Percentiles rank a stretch among this genome's conserved stretches.
Evolutionary conservation across 1,140 invertebrate species (phyloP).

Genomic region (Plutomurus gul): DNA sequence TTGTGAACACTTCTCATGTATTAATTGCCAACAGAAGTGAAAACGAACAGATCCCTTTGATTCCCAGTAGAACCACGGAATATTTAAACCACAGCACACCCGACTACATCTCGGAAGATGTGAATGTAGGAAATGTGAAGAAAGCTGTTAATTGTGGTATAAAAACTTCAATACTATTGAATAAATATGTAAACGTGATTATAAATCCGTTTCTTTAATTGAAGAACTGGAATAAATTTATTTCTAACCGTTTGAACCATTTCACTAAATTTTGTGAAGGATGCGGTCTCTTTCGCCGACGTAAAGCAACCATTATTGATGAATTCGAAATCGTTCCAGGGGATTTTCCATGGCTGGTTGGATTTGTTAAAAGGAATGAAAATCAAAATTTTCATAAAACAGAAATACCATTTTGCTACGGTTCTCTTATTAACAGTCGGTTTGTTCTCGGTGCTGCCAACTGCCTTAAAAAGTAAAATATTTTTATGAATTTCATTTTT

Average conservation of each 20-base stretch:
- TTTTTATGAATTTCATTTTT: not conserved
- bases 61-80: no score
- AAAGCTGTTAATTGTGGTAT: no score
- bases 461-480: not conserved
- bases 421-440: not conserved
- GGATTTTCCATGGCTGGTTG: not conserved
- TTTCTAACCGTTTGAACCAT: no score
- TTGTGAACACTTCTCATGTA: not conserved
- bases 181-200: no score
- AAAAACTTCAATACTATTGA: no score
- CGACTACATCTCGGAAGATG: no score
- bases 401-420: not conserved
- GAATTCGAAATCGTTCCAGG: not conserved
- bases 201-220: no score
- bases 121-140: no score
- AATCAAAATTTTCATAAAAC: not conserved
- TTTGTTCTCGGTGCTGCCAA: not conserved
- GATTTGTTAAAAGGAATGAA: not conserved
- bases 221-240: no score
- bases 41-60: not conserved
- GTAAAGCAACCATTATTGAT: not conserved
- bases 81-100: no score
- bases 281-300: not conserved
- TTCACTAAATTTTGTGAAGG: not conserved
- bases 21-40: not conserved